Evolutionary conservation across 2,888 invertebrate genomes (phyloP).

Genomic region (Thymelicus sylvestris): DNA sequence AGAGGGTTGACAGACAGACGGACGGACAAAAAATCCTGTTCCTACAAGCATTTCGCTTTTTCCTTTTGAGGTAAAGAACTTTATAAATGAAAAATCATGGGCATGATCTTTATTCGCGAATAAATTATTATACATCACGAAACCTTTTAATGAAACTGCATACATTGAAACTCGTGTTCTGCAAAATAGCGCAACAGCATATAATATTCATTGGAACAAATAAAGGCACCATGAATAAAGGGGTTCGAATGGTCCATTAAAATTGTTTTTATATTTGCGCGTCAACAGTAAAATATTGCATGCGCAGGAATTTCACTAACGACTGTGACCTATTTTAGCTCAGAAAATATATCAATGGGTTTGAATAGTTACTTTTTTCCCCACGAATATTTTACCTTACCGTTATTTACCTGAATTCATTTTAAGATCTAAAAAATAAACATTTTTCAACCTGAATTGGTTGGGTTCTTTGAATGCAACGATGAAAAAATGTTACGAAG

Average conservation of each 20-base stretch:
- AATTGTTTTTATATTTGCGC: constrained; percentile 33
- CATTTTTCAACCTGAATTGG: background rate
- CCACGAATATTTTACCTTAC: constrained; percentile 18
- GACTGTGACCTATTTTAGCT: constrained; percentile 31
- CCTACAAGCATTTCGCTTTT: no score
- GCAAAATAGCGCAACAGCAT: constrained; percentile 15
- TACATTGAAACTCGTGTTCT: constrained; percentile 15
- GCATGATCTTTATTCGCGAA: background rate
- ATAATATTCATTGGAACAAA: constrained; percentile 23
- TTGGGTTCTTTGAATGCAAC: background rate
- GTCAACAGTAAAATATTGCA: constrained; percentile 35
- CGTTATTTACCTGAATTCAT: constrained; percentile 6
- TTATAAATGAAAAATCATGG: no score
- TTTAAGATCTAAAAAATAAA: background rate
- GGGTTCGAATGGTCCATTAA: constrained; percentile 30
- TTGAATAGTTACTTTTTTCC: constrained; percentile 16
- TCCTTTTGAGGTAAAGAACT: no score
- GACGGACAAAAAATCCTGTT: no score
- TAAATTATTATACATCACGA: constrained; percentile 11
- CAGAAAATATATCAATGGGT: constrained; percentile 31
- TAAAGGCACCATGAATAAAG: background rate
- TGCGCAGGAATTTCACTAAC: constrained; percentile 33
- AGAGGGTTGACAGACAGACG: no score
- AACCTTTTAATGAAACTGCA: constrained; percentile 17
- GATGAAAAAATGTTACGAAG: no score